Evolutionary conservation across 2,113 vertebrate genomes (phyloP), one percentile per base, ranked within the genome.

Genomic region (Zapus hudsonius): DNA sequence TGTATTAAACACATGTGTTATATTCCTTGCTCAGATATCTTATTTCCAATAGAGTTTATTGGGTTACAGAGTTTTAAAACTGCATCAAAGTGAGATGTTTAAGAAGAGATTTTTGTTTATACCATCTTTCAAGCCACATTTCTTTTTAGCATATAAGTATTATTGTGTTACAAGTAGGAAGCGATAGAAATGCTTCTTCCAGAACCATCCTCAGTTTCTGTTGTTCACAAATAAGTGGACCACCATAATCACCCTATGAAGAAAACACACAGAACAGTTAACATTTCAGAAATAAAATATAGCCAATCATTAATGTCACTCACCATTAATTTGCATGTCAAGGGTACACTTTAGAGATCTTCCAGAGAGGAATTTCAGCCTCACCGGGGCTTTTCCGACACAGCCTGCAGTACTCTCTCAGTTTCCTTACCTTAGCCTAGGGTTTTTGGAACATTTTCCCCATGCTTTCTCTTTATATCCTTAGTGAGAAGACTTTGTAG

Each of bases 161-260:
- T 67, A 84, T 22, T 81, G 2, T 61, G 20, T 20, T 76, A 61
- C 42, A 87, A 70, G 31, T 22, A 9, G 61, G 52, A 42, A 70
- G 67, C 42, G 79, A 74, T 20, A 27, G 2, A n/a, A 84, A 90
- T 25, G 70, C 47, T 86, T 44, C 22, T 52, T 47, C 12, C 12
- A 8, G 47, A 47, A 36, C n/a, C 25, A 17, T 22, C 7, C 98
- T 99, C 97, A 98, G 98, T 59, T 98, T 98, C 63, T 99, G 98
- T n/a, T 99, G 99, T 95, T 99, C 99, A 96, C 99, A 99, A 89
- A 99, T 98, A 82, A 99, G 98, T 27, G 99, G 99, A 69, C 99
- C 99, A 12, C 99, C 99, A 20, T 99, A 99, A 98, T 99, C 99
- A 92, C 99, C 96, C 99, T 99, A 89, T 86, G 63, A 96, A 97